A percentile compares a stretch with the other conserved stretches of the same genome.
Conservation (phyloP, 2,113 vertebrate species). For the Rutilus rutilus region DNA sequence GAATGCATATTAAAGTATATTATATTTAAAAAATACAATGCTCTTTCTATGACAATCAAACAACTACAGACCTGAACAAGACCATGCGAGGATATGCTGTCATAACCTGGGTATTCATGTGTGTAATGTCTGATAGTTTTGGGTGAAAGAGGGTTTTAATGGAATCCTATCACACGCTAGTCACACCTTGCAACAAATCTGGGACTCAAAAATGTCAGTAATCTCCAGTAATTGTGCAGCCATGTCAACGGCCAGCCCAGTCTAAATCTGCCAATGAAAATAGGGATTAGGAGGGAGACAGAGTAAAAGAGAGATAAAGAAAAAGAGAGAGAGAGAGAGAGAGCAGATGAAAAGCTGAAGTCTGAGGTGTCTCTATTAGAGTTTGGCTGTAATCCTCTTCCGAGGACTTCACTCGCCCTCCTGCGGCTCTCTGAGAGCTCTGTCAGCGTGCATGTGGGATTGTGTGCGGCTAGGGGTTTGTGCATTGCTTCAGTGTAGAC, state of each 20-base stretch:
- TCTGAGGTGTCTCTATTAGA: slow-evolving; percentile 50
- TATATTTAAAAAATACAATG: neutral
- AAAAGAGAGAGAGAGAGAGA: slow-evolving; percentile 26
- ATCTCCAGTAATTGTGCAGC: slow-evolving; percentile 61
- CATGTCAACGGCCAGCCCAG: slow-evolving; percentile 48
- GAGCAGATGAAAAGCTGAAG: slow-evolving; percentile 24
- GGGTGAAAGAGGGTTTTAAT: slow-evolving; percentile 35
- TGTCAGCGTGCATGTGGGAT: slow-evolving; percentile 17
- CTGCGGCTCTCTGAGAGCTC: slow-evolving; percentile 15
- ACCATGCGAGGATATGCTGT: neutral
- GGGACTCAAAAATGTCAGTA: slow-evolving; percentile 32
- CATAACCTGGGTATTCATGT: slow-evolving; percentile 9
- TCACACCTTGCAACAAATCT: slow-evolving; percentile 57
- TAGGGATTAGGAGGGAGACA: slow-evolving; percentile 45
- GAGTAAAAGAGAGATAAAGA: slow-evolving; percentile 16
- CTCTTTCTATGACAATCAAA: neutral
- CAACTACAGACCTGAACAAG: slow-evolving; percentile 20
- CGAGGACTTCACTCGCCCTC: slow-evolving; percentile 39
- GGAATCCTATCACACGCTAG: slow-evolving; percentile 58
- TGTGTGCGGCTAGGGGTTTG: slow-evolving; percentile 24
- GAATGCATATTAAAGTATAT: neutral
- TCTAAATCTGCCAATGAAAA: slow-evolving; percentile 53
- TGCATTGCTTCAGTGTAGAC: neutral
- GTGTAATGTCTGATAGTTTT: slow-evolving; percentile 30
- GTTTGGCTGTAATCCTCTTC: slow-evolving; percentile 48